Evolutionary conservation across 2,113 vertebrate genomes (phyloP).

Genomic region (Sterrhoptilus dennistouni): DNA sequence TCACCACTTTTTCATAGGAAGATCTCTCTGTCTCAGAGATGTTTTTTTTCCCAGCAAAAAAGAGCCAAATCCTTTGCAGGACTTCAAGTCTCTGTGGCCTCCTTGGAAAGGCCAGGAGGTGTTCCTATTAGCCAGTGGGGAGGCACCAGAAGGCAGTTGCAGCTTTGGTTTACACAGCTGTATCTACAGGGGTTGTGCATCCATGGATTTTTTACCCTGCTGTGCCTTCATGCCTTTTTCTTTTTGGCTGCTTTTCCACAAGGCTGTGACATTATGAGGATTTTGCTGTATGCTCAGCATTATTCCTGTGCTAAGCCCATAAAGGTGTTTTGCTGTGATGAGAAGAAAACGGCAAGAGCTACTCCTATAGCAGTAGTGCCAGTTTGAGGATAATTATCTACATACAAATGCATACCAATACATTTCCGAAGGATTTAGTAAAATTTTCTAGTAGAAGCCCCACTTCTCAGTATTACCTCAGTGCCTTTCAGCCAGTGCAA

Average conservation of each 20-base stretch:
- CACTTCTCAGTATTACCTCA: background rate
- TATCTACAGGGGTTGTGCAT: rapidly evolving
- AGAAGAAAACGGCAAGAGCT: background rate
- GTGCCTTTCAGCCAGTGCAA: background rate
- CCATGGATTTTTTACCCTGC: background rate
- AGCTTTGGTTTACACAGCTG: background rate
- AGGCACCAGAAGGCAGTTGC: background rate
- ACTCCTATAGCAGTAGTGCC: background rate
- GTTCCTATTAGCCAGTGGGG: background rate
- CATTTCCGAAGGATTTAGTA: background rate
- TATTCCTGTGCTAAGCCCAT: background rate
- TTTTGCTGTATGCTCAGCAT: background rate
- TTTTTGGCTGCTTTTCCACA: background rate
- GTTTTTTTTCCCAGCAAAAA: background rate
- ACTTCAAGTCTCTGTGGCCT: background rate
- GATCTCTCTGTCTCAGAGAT: background rate
- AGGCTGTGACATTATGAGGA: background rate
- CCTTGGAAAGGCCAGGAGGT: background rate
- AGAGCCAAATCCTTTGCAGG: background rate
- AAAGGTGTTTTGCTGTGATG: background rate
- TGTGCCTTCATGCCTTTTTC: background rate
- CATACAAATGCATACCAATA: background rate
- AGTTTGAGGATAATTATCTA: background rate
- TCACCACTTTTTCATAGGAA: background rate
- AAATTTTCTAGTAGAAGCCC: background rate